phyloP scores from a whole-genome alignment of 2,888 invertebrate species.

The Acanthosepion esculentum region DNA sequence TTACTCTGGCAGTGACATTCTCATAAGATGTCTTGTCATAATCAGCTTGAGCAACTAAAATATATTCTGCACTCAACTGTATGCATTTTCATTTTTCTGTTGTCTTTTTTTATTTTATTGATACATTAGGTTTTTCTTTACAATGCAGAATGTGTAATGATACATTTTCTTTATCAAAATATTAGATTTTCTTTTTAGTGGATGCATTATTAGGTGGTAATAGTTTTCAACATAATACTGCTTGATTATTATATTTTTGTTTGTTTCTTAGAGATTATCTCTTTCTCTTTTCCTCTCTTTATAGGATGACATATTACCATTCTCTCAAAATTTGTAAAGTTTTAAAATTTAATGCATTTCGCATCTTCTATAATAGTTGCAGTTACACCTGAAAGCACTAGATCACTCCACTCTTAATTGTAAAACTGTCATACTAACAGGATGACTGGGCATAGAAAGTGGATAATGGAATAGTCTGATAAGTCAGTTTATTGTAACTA shows the following conservation, averaged over 20 bases:
- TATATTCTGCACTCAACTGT: not conserved
- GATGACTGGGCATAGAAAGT: not conserved
- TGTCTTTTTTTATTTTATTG: not conserved
- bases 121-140: not conserved
- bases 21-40: not conserved
- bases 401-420: not conserved
- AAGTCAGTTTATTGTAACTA: not conserved
- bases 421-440: not conserved
- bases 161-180: conserved; percentile 33
- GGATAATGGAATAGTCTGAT: not conserved
- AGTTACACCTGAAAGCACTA: not conserved
- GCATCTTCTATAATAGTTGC: not conserved
- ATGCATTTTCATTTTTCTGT: not conserved
- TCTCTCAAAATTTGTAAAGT: not conserved
- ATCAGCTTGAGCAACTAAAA: not conserved
- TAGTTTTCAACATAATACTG: not conserved
- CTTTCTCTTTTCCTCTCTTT: not conserved
- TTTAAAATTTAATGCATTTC: not conserved
- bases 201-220: not conserved
- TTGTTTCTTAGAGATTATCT: not conserved
- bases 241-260: not conserved
- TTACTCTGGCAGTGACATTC: not conserved
- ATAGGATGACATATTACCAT: not conserved
- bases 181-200: not conserved
- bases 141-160: not conserved